Conservation (phyloP, 2,888 invertebrate genomes). For the Pardosa pseudoannulata region DNA sequence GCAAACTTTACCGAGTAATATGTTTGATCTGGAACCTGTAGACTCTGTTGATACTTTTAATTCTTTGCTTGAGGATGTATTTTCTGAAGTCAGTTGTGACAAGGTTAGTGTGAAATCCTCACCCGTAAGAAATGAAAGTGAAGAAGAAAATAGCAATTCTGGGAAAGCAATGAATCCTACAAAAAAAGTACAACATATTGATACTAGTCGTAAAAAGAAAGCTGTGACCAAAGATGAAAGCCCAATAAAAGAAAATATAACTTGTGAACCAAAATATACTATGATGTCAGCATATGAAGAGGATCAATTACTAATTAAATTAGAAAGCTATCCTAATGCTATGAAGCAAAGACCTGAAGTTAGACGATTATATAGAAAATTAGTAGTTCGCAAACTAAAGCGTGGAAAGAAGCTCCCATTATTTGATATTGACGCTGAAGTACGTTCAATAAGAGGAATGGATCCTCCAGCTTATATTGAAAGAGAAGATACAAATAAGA, state of each 20-base stretch:
- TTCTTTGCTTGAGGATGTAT: constrained; percentile 21
- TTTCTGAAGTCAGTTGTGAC: constrained; percentile 41
- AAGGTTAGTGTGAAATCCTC: constrained; percentile 21
- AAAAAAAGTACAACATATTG: constrained; percentile 43
- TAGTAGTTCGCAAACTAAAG: constrained; percentile 81
- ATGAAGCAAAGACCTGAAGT: constrained; percentile 76
- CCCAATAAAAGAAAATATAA: constrained; percentile 17
- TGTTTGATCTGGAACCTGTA: constrained; percentile 7
- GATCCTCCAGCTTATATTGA: constrained; percentile 50
- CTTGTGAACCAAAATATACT: constrained; percentile 42
- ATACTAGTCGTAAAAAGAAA: constrained; percentile 62
- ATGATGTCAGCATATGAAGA: constrained; percentile 80
- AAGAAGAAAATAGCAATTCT: constrained; percentile 36
- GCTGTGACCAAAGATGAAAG: constrained; percentile 65
- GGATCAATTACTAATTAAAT: constrained; percentile 77
- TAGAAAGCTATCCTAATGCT: constrained; percentile 74
- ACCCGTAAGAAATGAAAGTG: constrained; percentile 47
- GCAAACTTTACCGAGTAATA: constrained; percentile 15
- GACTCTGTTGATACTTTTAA: neutral
- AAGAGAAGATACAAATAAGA: constrained; percentile 4
- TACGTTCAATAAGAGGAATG: constrained; percentile 75
- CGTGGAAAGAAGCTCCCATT: constrained; percentile 80
- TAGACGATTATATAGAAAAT: constrained; percentile 81
- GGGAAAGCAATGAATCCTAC: neutral
- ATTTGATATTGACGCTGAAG: constrained; percentile 81